Base-by-base conservation (phyloP, 1,140 invertebrate species). In the Diabrotica virgifera region DNA sequence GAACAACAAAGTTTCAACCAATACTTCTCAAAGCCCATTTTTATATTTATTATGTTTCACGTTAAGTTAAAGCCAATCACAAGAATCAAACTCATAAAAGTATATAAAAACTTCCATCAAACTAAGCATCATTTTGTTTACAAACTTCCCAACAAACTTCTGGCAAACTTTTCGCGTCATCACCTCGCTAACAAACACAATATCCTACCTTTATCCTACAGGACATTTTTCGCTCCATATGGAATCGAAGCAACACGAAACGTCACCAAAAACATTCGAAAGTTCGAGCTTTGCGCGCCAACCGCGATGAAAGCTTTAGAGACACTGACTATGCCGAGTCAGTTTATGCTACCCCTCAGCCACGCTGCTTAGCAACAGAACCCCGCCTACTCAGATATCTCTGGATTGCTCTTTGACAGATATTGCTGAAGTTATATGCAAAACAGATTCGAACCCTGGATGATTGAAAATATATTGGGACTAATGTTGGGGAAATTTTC, bases 321-420 rank as follows among this genome's bases (percentile, higher is more conserved):
- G 68, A 66, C 64, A 69, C 68, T 69, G 68, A 56, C 68, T 64
- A 50, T 60, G 68, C 46, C 68, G 68, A 50, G n/a, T 59, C 53
- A 60, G 59, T 66, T 66, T 66, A 69, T 52, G 38, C 57, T 69
- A 62, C 64, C 68, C 68, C 64, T 69, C 68, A 69, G 56, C 57
- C 65, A 58, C 60, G 68, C 57, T 66, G 68, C 68, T 66, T 66
- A 66, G 68, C 68, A 69, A 69, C 68, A 66, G 60, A 60, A 69
- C 68, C 68, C 66, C 68, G 68, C 68, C 68, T 59, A 69, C 68
- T 36, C 14, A 24, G 54, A 63, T 57, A 69, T 66, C 59, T 64
- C 62, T 58, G 62, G 54, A 59, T 57, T 59, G 38, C 40, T 24
- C 59, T 60, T 60, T 60, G 59, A 60, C 59, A 62, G 61, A 54